Percentiles rank a stretch among this genome's conserved stretches.
Evolutionary conservation across 2,888 invertebrate species (phyloP).

Genomic region (Trichogramma dendrolimi): DNA sequence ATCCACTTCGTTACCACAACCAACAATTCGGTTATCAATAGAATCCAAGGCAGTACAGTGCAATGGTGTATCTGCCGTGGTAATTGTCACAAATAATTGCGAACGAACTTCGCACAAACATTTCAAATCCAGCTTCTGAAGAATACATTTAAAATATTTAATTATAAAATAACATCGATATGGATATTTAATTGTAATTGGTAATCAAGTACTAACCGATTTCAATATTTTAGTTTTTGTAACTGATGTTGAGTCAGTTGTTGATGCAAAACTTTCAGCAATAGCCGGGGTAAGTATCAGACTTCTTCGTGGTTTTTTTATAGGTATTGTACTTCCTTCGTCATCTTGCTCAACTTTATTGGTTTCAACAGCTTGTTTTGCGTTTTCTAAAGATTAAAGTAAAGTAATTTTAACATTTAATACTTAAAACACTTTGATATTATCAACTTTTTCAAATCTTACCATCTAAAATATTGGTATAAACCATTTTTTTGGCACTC

Average conservation of each 20-base stretch:
- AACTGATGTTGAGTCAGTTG: conserved; percentile 50
- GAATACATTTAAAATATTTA: no score
- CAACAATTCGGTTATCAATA: conserved; percentile 70
- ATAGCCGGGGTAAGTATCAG: conserved; percentile 51
- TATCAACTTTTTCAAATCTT: not conserved
- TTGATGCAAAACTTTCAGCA: conserved; percentile 50
- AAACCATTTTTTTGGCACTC: conserved; percentile 42
- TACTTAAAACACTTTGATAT: not conserved
- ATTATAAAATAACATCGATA: not conserved
- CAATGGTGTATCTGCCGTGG: conserved; percentile 55
- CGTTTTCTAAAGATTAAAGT: conserved; percentile 29
- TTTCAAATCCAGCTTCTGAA: conserved; percentile 35
- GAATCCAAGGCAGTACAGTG: conserved; percentile 75
- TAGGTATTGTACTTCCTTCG: conserved; percentile 41
- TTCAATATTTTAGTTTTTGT: conserved; percentile 35
- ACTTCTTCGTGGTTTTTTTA: conserved; percentile 46
- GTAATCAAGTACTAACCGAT: conserved; percentile 37
- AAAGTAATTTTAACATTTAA: not conserved
- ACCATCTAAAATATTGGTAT: conserved; percentile 43
- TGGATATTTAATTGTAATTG: conserved; percentile 4
- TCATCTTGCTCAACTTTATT: conserved; percentile 41
- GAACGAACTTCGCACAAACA: conserved; percentile 57
- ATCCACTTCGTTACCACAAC: conserved; percentile 71
- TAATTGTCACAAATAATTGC: conserved; percentile 56
- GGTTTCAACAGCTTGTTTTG: conserved; percentile 42